These are phyloP conservation scores for Gnathonemus echidnorhynchus DNA, from an alignment of 2,113 vertebrate genomes.

Conservation along the genomic window DNA sequence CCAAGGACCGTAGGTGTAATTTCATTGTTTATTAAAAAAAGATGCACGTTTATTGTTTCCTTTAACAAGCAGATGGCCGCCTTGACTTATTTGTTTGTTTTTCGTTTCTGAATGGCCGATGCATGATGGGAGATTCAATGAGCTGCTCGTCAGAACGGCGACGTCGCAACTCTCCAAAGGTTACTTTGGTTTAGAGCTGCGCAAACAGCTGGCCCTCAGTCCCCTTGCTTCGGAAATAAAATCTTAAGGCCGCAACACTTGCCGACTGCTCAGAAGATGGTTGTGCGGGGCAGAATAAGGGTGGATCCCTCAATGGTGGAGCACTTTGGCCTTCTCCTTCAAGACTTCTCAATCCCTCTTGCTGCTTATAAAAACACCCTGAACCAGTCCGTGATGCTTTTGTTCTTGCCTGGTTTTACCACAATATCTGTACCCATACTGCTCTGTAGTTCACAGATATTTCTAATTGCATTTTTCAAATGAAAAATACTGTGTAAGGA, in stretches of 20 bases:
- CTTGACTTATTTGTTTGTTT: conserved; percentile 72
- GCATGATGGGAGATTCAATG: conserved; percentile 79
- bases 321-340: not conserved
- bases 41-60: conserved; percentile 80
- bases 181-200: not conserved
- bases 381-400: not conserved
- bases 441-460: not conserved
- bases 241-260: conserved; percentile 10
- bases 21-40: conserved; percentile 82
- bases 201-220: conserved; percentile 1
- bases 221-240: conserved; percentile 13
- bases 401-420: not conserved
- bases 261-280: not conserved
- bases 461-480: not conserved
- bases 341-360: not conserved
- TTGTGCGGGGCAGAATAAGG: not conserved
- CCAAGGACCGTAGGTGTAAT: conserved; percentile 79
- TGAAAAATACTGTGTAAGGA: not conserved
- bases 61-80: conserved; percentile 83
- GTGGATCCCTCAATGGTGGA: not conserved
- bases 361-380: not conserved
- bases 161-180: conserved; percentile 60
- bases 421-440: not conserved
- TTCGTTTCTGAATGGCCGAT: conserved; percentile 77
- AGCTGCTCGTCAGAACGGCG: conserved; percentile 72